phyloP scores from a whole-genome alignment of 2,888 invertebrate species.

The Orthosia gracilis region DNA sequence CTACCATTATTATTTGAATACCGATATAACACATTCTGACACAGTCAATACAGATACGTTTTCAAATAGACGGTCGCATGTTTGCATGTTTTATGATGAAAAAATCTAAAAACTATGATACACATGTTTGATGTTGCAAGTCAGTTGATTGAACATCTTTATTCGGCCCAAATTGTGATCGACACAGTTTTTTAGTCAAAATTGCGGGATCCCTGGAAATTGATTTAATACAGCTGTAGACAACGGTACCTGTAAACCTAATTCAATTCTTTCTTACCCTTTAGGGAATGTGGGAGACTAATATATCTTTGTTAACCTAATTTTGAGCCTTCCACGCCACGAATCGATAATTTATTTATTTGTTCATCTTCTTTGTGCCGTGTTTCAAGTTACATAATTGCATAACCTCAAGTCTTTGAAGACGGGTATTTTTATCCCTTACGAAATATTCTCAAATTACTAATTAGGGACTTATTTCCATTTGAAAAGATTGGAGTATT shows the following conservation, averaged over 20 bases:
- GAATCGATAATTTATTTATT: slow-evolving; percentile 40
- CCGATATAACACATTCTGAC: too few species aligned
- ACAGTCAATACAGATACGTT: neutral
- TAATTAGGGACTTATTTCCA: neutral
- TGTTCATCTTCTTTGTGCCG: neutral
- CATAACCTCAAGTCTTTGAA: neutral
- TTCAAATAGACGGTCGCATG: neutral
- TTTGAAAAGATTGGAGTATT: slow-evolving; percentile 1
- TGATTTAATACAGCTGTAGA: slow-evolving; percentile 10
- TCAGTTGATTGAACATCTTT: slow-evolving; percentile 10
- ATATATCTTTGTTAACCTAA: slow-evolving; percentile 43
- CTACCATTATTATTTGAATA: too few species aligned
- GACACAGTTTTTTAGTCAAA: too few species aligned
- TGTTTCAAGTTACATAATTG: neutral
- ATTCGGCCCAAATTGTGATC: too few species aligned
- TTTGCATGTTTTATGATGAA: neutral
- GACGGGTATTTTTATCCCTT: neutral
- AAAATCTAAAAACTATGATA: neutral
- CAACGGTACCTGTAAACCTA: slow-evolving; percentile 16
- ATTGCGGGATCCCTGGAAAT: neutral
- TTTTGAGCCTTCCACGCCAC: slow-evolving; percentile 11
- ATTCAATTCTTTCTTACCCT: slow-evolving; percentile 20
- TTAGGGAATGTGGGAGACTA: slow-evolving; percentile 19
- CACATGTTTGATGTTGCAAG: neutral
- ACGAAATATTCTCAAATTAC: neutral